Conservation (phyloP, 2,888 invertebrate genomes). For the Acrobasis suavella region DNA sequence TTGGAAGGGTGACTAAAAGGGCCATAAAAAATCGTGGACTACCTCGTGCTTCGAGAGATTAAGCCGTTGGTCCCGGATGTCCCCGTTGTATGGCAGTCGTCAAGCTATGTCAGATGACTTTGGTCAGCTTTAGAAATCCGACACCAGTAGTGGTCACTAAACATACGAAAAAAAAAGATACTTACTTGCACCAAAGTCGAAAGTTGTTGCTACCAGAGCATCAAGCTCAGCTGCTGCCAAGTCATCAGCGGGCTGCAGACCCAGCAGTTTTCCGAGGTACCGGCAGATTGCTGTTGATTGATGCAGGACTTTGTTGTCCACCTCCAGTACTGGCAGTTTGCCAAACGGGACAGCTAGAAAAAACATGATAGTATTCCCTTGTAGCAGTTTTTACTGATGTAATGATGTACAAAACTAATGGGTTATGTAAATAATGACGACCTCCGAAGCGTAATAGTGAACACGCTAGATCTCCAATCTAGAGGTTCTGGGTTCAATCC, state of each 20-base stretch:
- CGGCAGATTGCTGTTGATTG: conserved; percentile 70
- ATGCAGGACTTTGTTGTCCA: conserved; percentile 62
- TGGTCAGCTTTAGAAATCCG: neutral
- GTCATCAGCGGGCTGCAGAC: conserved; percentile 56
- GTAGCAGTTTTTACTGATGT: too few relatives aligned
- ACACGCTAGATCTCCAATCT: too few relatives aligned
- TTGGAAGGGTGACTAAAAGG: too few relatives aligned
- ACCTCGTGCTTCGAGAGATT: too few relatives aligned
- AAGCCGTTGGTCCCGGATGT: too few relatives aligned
- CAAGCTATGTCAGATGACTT: neutral
- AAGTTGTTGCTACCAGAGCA: conserved; percentile 44
- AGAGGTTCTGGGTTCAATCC: too few relatives aligned
- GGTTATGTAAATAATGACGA: too few relatives aligned
- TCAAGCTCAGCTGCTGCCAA: conserved; percentile 60
- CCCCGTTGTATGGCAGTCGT: too few relatives aligned
- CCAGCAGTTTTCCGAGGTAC: conserved; percentile 61
- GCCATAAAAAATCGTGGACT: too few relatives aligned
- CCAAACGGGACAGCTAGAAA: conserved; percentile 67
- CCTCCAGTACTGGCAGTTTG: conserved; percentile 67
- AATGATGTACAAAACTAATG: too few relatives aligned
- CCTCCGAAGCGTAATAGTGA: too few relatives aligned
- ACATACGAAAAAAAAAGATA: neutral
- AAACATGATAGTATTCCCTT: neutral
- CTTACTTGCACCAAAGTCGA: conserved; percentile 14
- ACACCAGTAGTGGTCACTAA: too few relatives aligned